Base-by-base conservation (phyloP, 1,140 invertebrate species). In the Hylaeus volcanicus region DNA sequence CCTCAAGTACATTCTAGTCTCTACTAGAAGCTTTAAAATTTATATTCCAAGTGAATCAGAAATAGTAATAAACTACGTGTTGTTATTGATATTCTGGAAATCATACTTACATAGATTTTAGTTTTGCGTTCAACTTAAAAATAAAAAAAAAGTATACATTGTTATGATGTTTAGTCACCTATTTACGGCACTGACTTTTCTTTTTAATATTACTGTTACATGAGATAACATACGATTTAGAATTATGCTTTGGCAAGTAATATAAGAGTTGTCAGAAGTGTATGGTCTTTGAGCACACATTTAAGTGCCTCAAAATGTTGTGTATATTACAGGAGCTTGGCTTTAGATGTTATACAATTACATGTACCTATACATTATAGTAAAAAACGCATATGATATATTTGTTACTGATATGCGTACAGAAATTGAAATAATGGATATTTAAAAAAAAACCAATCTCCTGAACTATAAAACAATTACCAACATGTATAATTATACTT, bases 261-360 rank as follows among this genome's bases (percentile, higher is more conserved):
- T 85, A 88, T 88, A 90, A 88, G 86, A 88, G 82, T 86, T 88
- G 86, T 89, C 84, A 89, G 86, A 89, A 89, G 89, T 68, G 65
- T 88, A 90, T 90, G 87, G 87, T 92, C 92, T 92, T 93, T 93
- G 93, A 93, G 93, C 92, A 93, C 93, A 91, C 86, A 92, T 92
- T 91, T 92, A 93, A 93, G 93, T 93, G 93, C 93, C 93, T 93
- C 93, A 93, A 85, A 93, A 91, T 92, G 92, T 93, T 92, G 89
- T 93, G 92, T 93, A 93, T 92, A 93, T 93, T 93, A 92, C 86
- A 88, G 86, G 85, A 85, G 82, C 85, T 88, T 87, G 86, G 86
- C 86, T 88, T 88, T 88, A 88, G 86, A 90, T 93, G 92, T 93
- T 93, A 93, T 90, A 93, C 89, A 90, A 92, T 91, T 92, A 91